Evolutionary conservation across 2,797 vertebrate genomes (phyloP).

Genomic region (Molothrus ater): DNA sequence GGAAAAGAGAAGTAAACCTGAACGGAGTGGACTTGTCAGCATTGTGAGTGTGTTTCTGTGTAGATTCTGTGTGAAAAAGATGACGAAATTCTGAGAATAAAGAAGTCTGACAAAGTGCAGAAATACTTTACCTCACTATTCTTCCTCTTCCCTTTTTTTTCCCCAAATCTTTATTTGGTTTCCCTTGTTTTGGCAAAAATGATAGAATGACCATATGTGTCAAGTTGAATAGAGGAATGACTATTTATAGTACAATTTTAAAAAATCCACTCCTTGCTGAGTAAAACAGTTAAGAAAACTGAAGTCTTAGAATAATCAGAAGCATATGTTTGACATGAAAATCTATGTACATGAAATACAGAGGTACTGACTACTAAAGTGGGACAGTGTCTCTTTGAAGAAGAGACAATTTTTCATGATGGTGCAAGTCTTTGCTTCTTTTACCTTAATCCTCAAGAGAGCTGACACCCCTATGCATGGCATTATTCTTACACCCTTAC

Average conservation of each 20-base stretch:
- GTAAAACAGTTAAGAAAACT: background rate
- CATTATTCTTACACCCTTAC: background rate
- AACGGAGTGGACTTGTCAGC: background rate
- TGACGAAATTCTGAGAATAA: conserved; percentile 32
- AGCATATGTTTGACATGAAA: background rate
- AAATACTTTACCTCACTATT: background rate
- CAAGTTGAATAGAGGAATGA: background rate
- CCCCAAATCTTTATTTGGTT: background rate
- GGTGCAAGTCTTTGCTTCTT: background rate
- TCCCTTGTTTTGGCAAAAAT: background rate
- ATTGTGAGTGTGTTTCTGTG: background rate
- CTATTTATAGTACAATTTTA: background rate
- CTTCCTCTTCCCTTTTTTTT: background rate
- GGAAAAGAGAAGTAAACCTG: conserved; percentile 34
- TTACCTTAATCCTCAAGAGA: background rate
- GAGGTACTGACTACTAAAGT: background rate
- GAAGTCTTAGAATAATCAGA: background rate
- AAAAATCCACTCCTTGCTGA: background rate
- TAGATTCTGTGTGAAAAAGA: background rate
- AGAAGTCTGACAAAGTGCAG: background rate
- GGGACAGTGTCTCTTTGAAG: background rate
- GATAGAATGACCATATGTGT: background rate
- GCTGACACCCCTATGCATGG: rapidly evolving
- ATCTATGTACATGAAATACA: background rate
- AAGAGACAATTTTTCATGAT: background rate